These are phyloP conservation scores for Amblyopsis rosae DNA, from an alignment of 2,113 vertebrate genomes.

Conservation along the genomic window DNA sequence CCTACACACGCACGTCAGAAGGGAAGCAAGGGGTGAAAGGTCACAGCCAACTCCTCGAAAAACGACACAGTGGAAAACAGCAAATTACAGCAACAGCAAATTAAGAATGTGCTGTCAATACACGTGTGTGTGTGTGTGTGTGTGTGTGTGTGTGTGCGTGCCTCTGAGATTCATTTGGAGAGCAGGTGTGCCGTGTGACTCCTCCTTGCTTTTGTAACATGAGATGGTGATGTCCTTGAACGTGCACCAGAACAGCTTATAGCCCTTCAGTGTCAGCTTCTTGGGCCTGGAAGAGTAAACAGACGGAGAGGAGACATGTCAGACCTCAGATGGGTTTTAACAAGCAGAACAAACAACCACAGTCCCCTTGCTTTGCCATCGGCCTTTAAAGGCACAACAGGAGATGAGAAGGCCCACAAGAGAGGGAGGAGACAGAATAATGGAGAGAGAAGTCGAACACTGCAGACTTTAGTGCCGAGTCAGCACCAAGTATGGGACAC, in stretches of 20 bases:
- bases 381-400: constrained; percentile 7
- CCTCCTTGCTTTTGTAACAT: constrained; percentile 98
- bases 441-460: neutral
- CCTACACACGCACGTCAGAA: constrained; percentile 71
- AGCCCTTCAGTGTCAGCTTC: constrained; percentile 97
- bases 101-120: neutral
- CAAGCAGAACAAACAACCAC: constrained; percentile 11
- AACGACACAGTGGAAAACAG: neutral
- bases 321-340: constrained; percentile 14
- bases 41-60: constrained; percentile 16
- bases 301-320: constrained; percentile 17
- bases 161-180: constrained; percentile 98
- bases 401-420: neutral
- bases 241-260: constrained; percentile 98
- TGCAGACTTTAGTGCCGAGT: constrained; percentile 33
- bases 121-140: neutral
- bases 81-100: neutral
- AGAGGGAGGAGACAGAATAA: neutral
- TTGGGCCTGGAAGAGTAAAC: constrained; percentile 82
- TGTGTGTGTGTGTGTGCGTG: constrained; percentile 51
- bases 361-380: constrained; percentile 16
- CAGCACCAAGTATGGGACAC: constrained; percentile 43
- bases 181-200: constrained; percentile 89
- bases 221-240: constrained; percentile 99
- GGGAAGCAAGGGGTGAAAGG: constrained; percentile 26